Base-by-base conservation (phyloP, 2,888 invertebrate genomes). In the Anoplius nigerrimus region DNA sequence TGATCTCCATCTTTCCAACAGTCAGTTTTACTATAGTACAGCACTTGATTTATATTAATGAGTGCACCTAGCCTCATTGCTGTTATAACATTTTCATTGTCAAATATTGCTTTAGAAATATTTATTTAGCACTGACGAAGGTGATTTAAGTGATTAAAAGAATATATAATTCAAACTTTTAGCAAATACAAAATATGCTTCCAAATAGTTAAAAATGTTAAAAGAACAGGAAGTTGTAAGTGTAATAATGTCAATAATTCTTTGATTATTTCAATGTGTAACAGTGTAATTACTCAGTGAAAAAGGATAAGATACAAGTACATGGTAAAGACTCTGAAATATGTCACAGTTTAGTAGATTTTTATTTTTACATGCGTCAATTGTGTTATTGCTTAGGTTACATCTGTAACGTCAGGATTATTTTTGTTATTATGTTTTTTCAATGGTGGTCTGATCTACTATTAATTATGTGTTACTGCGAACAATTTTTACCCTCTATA, bases 41-140 rank as follows among this genome's bases (percentile, higher is more conserved):
- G 65, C 69, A 74, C 71, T 72, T 64, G 62, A 80, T 80, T 72
- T 69, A 82, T 83, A 82, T 81, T 82, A 74, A 83, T 80, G 74
- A 79, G 69, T 61, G 69, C 68, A 68, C 66, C 63, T 69, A 78
- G 55, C 34, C 70, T 13, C 15, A 20, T 24, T 22, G 24, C 5
- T 11, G 46, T 3, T 58, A 57, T n/a, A 22, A 16, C 16, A 46
- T 16, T 46, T 58, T 0, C 45, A 27, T 21, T 46, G 24, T 46
- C 24, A 15, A 21, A 6, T 20, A 21, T 18, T n/a, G 48, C 15
- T 48, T 48, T 16, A 13, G 8, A 48, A 11, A 16, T 18, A 48
- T 34, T 34, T 34, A 34, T 13, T 8, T 6, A 11, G 6, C 11
- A 6, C 34, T 34, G 34, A 6, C 11, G 8, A 34, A 34, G 34